Evolutionary conservation across 1,140 invertebrate genomes (phyloP), one percentile per base, ranked within the genome.

Genomic region (Phymastichus coffea): DNA sequence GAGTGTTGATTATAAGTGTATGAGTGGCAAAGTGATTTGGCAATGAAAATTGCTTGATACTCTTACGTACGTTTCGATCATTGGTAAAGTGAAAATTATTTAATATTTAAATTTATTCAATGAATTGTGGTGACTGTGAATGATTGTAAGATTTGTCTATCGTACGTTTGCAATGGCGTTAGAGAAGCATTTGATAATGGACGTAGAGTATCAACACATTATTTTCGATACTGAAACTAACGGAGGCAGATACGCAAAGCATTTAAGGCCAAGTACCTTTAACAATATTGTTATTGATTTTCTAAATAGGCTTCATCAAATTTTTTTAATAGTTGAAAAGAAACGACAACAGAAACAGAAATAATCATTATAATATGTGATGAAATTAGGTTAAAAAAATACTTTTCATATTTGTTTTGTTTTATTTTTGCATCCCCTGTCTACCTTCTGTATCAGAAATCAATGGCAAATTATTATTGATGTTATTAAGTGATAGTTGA

Each of bases 251-350:
- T 37, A 46, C 33, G 30, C 19, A 51, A 59, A 59, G 41, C 41
- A 59, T 53, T 59, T 59, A 15, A 52, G 33, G 41, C 38, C 41
- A 30, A 54, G 51, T 54, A 54, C n/a, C 44, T 48, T 55, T 55
- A 54, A 61, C 49, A 55, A n/a, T 61, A 25, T 61, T 61, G 52
- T 48, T 61, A 55, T 55, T 54, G 44, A 55, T 55, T 55, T 55
- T 49, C 12, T 40, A 6, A 9, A 46, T 33, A 19, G 37, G 19
- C 33, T 54, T 33, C 37, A 41, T 43, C 6, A 14, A 51, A 41
- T 41, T 30, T 51, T 57, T 60, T 60, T 41, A 41, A n/a, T 35
- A 10, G 14, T 17, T 46, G 33, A 54, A 54, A 30, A 35, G 8
- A 22, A 28, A 14, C 6, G 25, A 41, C 20, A 44, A 47, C 22